Base-by-base conservation (phyloP, 2,888 invertebrate species). In the Andrena praecox region DNA sequence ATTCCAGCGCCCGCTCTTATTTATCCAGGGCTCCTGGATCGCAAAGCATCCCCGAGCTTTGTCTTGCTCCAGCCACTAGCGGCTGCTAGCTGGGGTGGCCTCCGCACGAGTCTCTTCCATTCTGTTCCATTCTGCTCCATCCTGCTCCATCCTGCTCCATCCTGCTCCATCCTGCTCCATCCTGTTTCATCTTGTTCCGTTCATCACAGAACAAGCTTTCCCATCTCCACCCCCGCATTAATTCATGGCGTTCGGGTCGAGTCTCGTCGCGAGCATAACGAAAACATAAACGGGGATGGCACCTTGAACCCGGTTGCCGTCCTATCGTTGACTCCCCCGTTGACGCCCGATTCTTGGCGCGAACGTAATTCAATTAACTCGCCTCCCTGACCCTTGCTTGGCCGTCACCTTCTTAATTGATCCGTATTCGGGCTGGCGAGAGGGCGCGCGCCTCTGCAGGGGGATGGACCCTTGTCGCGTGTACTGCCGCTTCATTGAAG, bases 1-100 rank as follows among this genome's bases (percentile, higher is more conserved):
- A 84, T 81, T 85, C 76, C 87, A 33, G 33, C 35, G 63, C 31
- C 48, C 6, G 68, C 66, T 80, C 75, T 87, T 85, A 85, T 87
- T 87, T 87, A 81, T 81, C 74, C 71, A 72, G 42, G 42, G 31
- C 29, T 56, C 52, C 16, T 12, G 81, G 74, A 81, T 78, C 75
- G 82, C 74, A 20, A 81, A 63, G 73, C 78, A 81, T 83, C 70
- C 59, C 27, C 42, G 12, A 48, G 70, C 85, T 85, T 78, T 77
- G 76, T 81, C 73, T 69, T 71, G 50, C 67, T 63, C 66, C 42
- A 24, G 16, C 68, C 50, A 48, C 24, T 10, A 60, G 48, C 4
- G 5, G 16, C 24, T 24, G 42, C 42, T 20, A 24, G 31, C 48
- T 12, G 54, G 31, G 64, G 12, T 12, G 6, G 10, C 16, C 16